Evolutionary conservation across 2,797 vertebrate genomes (phyloP), one percentile per base, ranked within the genome.

Genomic region (Carapus acus): DNA sequence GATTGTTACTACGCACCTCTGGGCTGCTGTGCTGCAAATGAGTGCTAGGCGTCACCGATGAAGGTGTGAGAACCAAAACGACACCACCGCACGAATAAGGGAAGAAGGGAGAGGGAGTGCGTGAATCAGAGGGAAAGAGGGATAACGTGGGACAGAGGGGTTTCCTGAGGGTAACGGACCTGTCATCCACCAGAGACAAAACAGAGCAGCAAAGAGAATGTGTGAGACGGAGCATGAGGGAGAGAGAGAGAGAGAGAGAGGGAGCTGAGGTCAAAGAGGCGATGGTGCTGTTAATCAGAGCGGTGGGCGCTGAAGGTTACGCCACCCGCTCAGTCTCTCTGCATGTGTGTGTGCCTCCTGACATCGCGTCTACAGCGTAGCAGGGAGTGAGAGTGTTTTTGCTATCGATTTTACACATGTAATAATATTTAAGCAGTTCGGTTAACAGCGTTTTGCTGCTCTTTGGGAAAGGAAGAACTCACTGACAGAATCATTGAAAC

Each of bases 161-260:
- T 49, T 69, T 73, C 67, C 70, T 54, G 54, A 73, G 62, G 71
- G 78, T 69, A 76, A 69, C 58, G 65, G 74, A 76, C 29, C 67
- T 61, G 81, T 81, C 81, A 69, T 2, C 19, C 42, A 74, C 62
- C 71, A 33, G 11, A 33, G 4, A 7, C 3, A 33, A 12, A 33
- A 27, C 4, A 18, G 21, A 31, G 4, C 16, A 60, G 16, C 0
- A n/a, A 39, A 21, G 34, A 43, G 39, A 18, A 11, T 37, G 22
- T 51, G 55, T 54, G 38, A 41, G 31, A 33, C 5, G 9, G 24
- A 27, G 24, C 4, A 36, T 16, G 15, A 2, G 13, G 21, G 33
- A 43, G 2, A 19, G 42, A 19, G 24, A 20, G 17, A 17, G 8
- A 13, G 8, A 38, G 14, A 29, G 23, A 20, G 19, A 31, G 18